Base-by-base conservation (phyloP, 2,888 invertebrate species). In the Aricia artaxerxes region DNA sequence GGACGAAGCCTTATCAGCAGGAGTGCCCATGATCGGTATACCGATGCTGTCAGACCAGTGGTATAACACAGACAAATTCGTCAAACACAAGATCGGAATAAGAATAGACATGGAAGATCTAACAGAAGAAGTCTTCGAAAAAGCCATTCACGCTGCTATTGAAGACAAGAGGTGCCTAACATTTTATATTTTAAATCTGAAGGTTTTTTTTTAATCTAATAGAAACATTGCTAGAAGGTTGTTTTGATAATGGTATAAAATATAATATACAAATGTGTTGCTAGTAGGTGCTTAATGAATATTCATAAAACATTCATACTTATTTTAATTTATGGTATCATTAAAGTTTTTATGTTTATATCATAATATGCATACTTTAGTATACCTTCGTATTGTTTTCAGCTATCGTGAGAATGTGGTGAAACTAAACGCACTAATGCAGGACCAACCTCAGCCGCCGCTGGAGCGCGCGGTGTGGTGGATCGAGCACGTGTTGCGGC, bases 401-500 rank as follows among this genome's bases (percentile, higher is more conserved):
- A 79, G 78, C 4, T 79, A 61, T 9, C 73, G 78, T 6, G 75
- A 79, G 61, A 79, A 79, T 60, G 38, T 75, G 13, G 61, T 64
- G 61, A 73, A 73, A 38, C 75, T 79, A 11, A 24, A 61, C 16
- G n/a, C 61, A 4, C 7, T 79, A 3, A 64, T 79, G 78, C 61
- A 35, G 13, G 81, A 82, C 73, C 79, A 81, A 78, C 81, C 82
- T 0, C 78, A 79, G 60, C 60, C 9, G 35, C 79, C 82, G 0
- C 76, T 83, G n/a, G 86, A 88, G 60, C 85, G 85, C 79, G 87
- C 88, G 1, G 82, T 89, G 38, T 89, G 88, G 87, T 88, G 88
- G 88, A 87, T 87, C 13, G 89, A 90, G 80, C 88, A 90, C 80
- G 87, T 89, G n/a, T 81, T 90, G 49, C 83, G 88, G 40, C 87